Evolutionary conservation across 92 coral and sea anemone genomes (phyloP).

Genomic region (Palythoa heliodiscus): DNA sequence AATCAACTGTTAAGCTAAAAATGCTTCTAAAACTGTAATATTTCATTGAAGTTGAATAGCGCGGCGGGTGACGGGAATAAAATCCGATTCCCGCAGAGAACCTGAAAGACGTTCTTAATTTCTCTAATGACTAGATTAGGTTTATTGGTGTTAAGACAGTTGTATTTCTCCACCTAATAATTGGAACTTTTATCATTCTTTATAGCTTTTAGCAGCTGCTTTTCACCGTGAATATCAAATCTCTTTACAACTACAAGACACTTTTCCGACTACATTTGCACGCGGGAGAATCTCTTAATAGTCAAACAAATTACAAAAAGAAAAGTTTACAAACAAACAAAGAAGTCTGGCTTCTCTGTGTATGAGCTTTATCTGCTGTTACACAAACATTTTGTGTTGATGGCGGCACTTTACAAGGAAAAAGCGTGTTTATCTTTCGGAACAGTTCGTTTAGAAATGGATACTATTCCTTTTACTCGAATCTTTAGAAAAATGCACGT

Average conservation of each 20-base stretch:
- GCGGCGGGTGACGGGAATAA: too few relatives aligned
- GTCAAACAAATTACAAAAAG: not conserved
- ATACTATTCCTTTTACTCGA: not conserved
- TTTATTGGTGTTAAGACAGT: not conserved
- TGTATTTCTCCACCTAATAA: not conserved
- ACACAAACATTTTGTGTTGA: not conserved
- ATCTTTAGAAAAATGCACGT: conserved; percentile 22
- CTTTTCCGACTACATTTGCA: not conserved
- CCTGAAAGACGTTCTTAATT: not conserved
- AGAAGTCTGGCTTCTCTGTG: not conserved
- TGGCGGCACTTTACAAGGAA: not conserved
- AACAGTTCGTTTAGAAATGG: not conserved
- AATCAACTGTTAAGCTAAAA: too few relatives aligned
- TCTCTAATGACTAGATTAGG: not conserved
- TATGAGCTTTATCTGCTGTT: not conserved
- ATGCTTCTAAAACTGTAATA: too few relatives aligned
- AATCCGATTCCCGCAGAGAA: not conserved
- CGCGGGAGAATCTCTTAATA: not conserved
- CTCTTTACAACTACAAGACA: too few relatives aligned
- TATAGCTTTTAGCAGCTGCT: conserved; percentile 8
- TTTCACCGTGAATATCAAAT: not conserved
- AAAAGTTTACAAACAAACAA: not conserved
- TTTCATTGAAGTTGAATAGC: too few relatives aligned
- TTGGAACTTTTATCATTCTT: not conserved
- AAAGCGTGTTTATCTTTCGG: conserved; percentile 7